These are phyloP conservation scores for Leucozona laternaria DNA, from an alignment of 2,888 invertebrate species.

Conservation along the genomic window DNA sequence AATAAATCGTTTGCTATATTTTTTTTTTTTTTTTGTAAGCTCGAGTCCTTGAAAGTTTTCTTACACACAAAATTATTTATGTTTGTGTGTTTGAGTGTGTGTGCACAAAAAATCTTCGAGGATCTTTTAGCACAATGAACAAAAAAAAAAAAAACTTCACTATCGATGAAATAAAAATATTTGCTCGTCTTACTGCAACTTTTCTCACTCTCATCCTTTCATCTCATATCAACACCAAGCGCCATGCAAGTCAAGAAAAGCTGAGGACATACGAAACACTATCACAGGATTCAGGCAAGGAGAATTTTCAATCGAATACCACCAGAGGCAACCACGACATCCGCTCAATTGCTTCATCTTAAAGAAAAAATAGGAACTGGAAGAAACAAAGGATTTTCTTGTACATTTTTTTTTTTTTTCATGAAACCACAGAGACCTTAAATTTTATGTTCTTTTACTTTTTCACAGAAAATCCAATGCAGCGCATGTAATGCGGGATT, in stretches of 20 bases:
- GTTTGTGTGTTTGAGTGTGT: neutral
- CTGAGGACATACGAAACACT: conserved; percentile 17
- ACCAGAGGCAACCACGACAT: conserved; percentile 1
- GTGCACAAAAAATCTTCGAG: neutral
- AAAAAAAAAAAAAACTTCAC: conserved; percentile 26
- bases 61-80: neutral
- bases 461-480: neutral
- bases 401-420: conserved; percentile 32
- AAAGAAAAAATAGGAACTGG: neutral
- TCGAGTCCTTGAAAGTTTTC: neutral
- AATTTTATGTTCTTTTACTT: conserved; percentile 4
- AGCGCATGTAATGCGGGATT: neutral
- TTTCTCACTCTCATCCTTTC: conserved; percentile 14
- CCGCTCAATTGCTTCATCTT: conserved; percentile 9
- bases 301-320: conserved; percentile 37
- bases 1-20: conserved; percentile 34
- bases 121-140: neutral
- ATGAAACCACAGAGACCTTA: conserved; percentile 29
- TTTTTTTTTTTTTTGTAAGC: conserved; percentile 24
- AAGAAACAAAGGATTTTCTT: conserved; percentile 7
- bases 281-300: neutral
- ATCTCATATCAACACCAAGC: conserved; percentile 9
- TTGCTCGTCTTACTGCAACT: conserved; percentile 15
- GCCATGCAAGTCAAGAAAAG: neutral
- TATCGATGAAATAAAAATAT: conserved; percentile 46